Conservation (phyloP, 2,113 vertebrate species). For the Genyomyrus donnyi region DNA sequence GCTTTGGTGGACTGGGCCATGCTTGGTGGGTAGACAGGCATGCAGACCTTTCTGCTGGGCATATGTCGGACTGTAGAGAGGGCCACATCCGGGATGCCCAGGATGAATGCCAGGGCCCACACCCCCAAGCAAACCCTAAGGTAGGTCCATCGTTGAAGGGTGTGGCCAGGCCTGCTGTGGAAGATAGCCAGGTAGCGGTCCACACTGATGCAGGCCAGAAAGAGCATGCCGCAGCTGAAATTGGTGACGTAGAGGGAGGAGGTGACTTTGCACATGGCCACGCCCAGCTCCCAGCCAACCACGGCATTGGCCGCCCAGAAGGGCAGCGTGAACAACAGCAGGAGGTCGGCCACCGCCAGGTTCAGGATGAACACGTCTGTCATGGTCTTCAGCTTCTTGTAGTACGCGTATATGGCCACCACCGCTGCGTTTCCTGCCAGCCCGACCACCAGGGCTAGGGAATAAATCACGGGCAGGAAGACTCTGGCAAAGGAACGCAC, state of each 20-base stretch:
- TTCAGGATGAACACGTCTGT: conserved; percentile 77
- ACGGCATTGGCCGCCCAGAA: conserved; percentile 79
- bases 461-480: conserved; percentile 76
- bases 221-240: conserved; percentile 84
- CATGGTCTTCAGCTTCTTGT: conserved; percentile 74
- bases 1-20: conserved; percentile 61
- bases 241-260: conserved; percentile 76
- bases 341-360: conserved; percentile 77
- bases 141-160: conserved; percentile 41
- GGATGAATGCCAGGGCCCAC: conserved; percentile 65
- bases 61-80: conserved; percentile 62
- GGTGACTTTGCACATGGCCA: conserved; percentile 67
- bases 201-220: conserved; percentile 84
- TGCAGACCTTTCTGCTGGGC: conserved; percentile 54
- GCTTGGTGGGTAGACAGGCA: conserved; percentile 59
- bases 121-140: conserved; percentile 51
- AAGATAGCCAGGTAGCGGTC: conserved; percentile 71
- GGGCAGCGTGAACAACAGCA: conserved; percentile 80
- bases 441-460: conserved; percentile 65
- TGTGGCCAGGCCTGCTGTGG: conserved; percentile 24
- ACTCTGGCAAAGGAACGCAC: conserved; percentile 70
- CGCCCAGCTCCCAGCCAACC: conserved; percentile 77
- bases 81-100: conserved; percentile 78
- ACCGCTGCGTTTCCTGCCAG: conserved; percentile 76
- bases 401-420: conserved; percentile 71